Base-by-base conservation (phyloP, 1,140 invertebrate species). In the Cotesia chilonis region DNA sequence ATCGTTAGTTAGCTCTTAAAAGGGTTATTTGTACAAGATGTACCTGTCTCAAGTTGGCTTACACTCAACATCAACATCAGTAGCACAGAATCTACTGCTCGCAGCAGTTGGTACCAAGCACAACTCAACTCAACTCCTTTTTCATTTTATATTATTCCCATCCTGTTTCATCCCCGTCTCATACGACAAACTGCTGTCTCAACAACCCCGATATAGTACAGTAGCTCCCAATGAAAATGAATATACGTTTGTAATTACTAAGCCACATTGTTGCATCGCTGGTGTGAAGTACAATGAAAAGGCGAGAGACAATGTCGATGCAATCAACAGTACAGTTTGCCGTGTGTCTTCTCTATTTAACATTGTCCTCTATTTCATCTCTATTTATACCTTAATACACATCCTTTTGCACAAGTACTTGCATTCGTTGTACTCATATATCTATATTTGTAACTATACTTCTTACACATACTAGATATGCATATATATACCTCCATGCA, bases 191-290 rank as follows among this genome's bases (percentile, higher is more conserved):
- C 41, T 47, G 41, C 41, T 47, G 57, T 59, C 57, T 59, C 14
- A 59, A 59, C 57, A 28, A 59, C 14, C 17, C 20, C 5, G 20
- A 9, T 52, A 3, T 52, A 67, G 41, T 36, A 28, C 41, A 67
- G 65, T 67, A 28, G 51, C 54, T 52, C 35, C 65, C 65, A 9
- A 10, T 63, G 12, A 12, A n/a, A 38, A 17, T 59, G 68, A 41
- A 37, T 55, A 57, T 69, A 57, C 55, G 68, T 37, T 54, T 55
- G 55, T 69, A 69, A 69, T 69, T 69, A 69, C 68, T 69, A 60
- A 55, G 68, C 68, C 57, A 57, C n/a, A 20, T 66, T 28, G 64
- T 28, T 20, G 54, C 20, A 38, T 60, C 59, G 55, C 6, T 59
- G 57, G 14, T 20, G 55, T 60, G 35, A 59, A 69, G 55, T 57